Percentiles rank a stretch among this genome's conserved stretches.
phyloP scores from a whole-genome alignment of 2,888 invertebrate species.

The Euproctis similis region DNA sequence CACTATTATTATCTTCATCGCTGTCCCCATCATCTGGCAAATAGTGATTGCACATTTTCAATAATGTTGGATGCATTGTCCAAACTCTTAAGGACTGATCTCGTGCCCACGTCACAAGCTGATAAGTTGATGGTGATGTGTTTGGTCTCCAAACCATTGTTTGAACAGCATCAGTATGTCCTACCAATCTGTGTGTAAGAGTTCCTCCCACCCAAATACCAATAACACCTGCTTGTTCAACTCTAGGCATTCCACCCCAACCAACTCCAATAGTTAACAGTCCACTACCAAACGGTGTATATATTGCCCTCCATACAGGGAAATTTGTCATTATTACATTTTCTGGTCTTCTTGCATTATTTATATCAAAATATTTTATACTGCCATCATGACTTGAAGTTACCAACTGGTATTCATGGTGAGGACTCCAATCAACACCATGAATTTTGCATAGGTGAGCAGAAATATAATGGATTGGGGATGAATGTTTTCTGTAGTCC shows the following conservation, averaged over 20 bases:
- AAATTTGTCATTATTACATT: slow-evolving; percentile 88
- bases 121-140: slow-evolving; percentile 80
- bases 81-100: slow-evolving; percentile 94
- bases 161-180: slow-evolving; percentile 94
- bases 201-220: slow-evolving; percentile 75
- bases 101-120: slow-evolving; percentile 95
- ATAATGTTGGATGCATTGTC: slow-evolving; percentile 89
- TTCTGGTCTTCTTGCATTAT: slow-evolving; percentile 88
- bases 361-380: slow-evolving; percentile 95
- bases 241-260: slow-evolving; percentile 84
- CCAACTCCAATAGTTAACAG: slow-evolving; percentile 94
- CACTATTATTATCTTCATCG: slow-evolving; percentile 69
- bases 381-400: slow-evolving; percentile 97
- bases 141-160: slow-evolving; percentile 96
- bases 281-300: slow-evolving; percentile 95
- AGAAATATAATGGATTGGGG: slow-evolving; percentile 93
- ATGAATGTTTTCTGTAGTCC: slow-evolving; percentile 92
- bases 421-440: slow-evolving; percentile 95
- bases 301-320: slow-evolving; percentile 95
- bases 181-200: slow-evolving; percentile 93
- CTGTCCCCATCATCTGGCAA: slow-evolving; percentile 80
- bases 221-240: slow-evolving; percentile 82
- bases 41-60: slow-evolving; percentile 82
- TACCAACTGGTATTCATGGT: slow-evolving; percentile 87
- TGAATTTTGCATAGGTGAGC: slow-evolving; percentile 93